phyloP scores from a whole-genome alignment of 1,140 invertebrate species.

The Mizuhopecten yessoensis region DNA sequence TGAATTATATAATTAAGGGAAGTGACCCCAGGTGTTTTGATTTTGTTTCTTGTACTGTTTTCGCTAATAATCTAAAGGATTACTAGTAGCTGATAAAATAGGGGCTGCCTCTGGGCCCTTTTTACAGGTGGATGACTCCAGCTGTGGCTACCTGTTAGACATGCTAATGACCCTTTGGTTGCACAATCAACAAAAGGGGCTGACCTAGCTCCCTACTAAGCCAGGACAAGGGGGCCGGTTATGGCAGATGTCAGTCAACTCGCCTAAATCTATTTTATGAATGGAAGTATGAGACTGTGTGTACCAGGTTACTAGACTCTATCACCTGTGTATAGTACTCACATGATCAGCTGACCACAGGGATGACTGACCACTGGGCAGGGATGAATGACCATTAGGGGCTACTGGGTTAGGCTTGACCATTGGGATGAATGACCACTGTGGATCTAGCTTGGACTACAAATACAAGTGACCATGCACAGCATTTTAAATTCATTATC shows the following conservation, averaged over 20 bases:
- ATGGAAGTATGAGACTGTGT: neutral
- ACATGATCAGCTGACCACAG: neutral
- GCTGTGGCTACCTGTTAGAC: constrained; percentile 2
- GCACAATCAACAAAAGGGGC: constrained; percentile 7
- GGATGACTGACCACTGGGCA: neutral
- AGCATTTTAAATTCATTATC: neutral
- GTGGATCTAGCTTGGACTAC: neutral
- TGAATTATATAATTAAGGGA: neutral
- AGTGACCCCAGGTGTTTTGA: neutral
- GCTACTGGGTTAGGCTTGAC: neutral
- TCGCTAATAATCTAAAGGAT: neutral
- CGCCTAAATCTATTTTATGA: constrained; percentile 24
- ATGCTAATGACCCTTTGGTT: constrained; percentile 38
- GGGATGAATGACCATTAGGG: constrained; percentile 21
- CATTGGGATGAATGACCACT: neutral
- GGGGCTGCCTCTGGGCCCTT: neutral
- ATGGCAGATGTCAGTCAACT: neutral
- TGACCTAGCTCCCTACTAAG: constrained; percentile 14
- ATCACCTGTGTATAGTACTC: constrained; percentile 6
- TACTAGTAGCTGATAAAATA: neutral
- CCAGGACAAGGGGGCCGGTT: neutral
- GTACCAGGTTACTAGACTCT: neutral
- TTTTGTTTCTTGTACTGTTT: neutral
- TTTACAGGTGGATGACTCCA: neutral
- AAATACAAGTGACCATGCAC: neutral